Base-by-base conservation (phyloP, 2,888 invertebrate genomes). In the Heteromyza rotundicornis region DNA sequence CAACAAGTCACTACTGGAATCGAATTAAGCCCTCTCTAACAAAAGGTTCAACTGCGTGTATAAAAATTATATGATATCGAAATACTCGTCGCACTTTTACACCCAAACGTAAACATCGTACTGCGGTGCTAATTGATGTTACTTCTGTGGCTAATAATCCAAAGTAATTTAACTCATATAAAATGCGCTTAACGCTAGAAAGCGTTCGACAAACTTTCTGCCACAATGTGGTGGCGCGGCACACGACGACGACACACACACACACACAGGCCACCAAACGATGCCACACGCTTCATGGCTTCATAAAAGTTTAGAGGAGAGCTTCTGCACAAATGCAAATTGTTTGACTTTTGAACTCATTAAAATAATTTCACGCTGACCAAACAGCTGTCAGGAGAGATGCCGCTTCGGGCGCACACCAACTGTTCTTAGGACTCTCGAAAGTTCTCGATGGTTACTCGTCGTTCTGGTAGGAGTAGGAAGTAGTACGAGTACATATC, bases 361-460 rank as follows among this genome's bases (percentile, higher is more conserved):
- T 67, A 68, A 69, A 69, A 68, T 69, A 69, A 69, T 69, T 69
- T 69, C 65, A 67, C 69, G 64, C 67, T 69, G 69, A 65, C 67
- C 69, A 63, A 66, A 65, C 66, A 65, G 64, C 64, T 67, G 63
- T 54, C 65, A 58, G 67, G 50, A 57, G 47, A 20, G 7, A 35
- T 22, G 51, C 22, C 27, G 10, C 27, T 27, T 27, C 5, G 10
- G 27, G 10, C 10, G 27, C 5, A 27, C 27, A 27, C 7, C 7
- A 27, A 27, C 27, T 27, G 27, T 27, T 27, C 27, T 10, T 7
- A 27, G 27, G 27, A 27, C 27, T 5, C 5, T 27, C n/a, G 27
- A 27, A 27, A 27, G 27, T 27, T 10, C 27, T 27, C 27, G 5
- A 7, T 10, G 27, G 27, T 10, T n/a, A 40, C 14, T 7, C 40